Evolutionary conservation across 2,888 invertebrate genomes (phyloP).

Genomic region (Lypha dubia): DNA sequence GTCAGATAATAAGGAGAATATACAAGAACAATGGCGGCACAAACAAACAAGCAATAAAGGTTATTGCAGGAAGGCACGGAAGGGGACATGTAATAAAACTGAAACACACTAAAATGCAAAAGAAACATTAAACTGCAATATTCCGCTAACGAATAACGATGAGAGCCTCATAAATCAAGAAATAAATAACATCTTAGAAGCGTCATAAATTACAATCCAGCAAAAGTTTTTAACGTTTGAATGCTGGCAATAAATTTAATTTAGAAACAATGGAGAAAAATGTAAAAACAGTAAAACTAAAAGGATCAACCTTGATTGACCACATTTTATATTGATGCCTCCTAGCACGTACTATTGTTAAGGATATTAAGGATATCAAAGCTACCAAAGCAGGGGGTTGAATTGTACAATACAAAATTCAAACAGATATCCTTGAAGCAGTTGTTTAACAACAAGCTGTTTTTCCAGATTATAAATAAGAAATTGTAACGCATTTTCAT

Average conservation of each 20-base stretch:
- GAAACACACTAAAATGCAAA: slow-evolving; percentile 58
- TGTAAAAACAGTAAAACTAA: slow-evolving; percentile 4
- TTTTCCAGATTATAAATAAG: slow-evolving; percentile 51
- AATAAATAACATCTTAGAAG: slow-evolving; percentile 60
- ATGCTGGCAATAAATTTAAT: slow-evolving; percentile 36
- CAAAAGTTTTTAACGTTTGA: slow-evolving; percentile 65
- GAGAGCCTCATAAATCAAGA: slow-evolving; percentile 77
- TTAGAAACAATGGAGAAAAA: slow-evolving; percentile 25
- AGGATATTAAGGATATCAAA: slow-evolving; percentile 22
- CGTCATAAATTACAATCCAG: slow-evolving; percentile 50
- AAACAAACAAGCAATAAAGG: not conserved
- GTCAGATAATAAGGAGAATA: slow-evolving; percentile 73
- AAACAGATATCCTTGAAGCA: slow-evolving; percentile 63
- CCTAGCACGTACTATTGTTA: slow-evolving; percentile 62
- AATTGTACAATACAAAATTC: slow-evolving; percentile 36
- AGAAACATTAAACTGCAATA: slow-evolving; percentile 51
- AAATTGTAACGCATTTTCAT: slow-evolving; percentile 65
- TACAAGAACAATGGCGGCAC: slow-evolving; percentile 35
- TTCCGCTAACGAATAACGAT: slow-evolving; percentile 76
- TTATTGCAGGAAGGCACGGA: slow-evolving; percentile 47
- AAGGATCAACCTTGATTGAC: slow-evolving; percentile 79
- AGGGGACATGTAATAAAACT: slow-evolving; percentile 53
- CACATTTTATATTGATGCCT: slow-evolving; percentile 74
- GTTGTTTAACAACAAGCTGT: slow-evolving; percentile 67
- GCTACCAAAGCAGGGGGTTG: slow-evolving; percentile 55